Evolutionary conservation across 35 echinoderm and acorn worm genomes (phyloP), one percentile per base, ranked within the genome.

Genomic region (Amphiura filiformis): DNA sequence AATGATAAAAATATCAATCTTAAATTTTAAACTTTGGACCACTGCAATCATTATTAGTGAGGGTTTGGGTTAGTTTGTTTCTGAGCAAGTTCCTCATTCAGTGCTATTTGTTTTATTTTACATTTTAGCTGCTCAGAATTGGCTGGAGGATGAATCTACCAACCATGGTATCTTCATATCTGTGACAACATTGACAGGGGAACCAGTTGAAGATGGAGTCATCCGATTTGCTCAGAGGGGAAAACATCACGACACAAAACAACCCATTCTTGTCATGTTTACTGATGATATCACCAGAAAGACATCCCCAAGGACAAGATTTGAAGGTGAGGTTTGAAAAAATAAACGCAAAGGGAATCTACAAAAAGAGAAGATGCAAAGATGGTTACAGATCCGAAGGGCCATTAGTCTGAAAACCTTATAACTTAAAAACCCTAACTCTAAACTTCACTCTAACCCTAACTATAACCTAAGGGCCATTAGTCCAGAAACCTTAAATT

Each of bases 241-340:
- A 52, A 91, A 90, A 56, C 90, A 95, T 57, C 76, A 91, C 34
- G 87, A 91, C 38, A 85, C 83, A 18, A 91, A 87, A 56, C 96
- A 95, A 38, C 93, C 96, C 38, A 94, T 88, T 23, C 82, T 99
- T 1, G 90, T 99, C 30, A 14, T 99, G 36, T 99, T 92, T 39
- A 99, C 90, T 5, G 79, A 90, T 37, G 96, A 94, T 75, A 12
- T 56, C 15, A 80, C 41, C 1, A 37, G 40, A 41, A 39, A 83
- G 32, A 52, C 18, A 23, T 44, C 4, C 40, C 31, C 41, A 40
- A 41, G 18, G 2, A 83, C 31, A 42, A 83, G 22, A 83, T 83
- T 47, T 42, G 31, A 83, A 32, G 31, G 40, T 42, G 14, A 83
- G n/a, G 17, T 47, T 47, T 47, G 41, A 4, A 4, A 17, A 47